phyloP scores from a whole-genome alignment of 2,113 vertebrate species.

The Ellobius talpinus region DNA sequence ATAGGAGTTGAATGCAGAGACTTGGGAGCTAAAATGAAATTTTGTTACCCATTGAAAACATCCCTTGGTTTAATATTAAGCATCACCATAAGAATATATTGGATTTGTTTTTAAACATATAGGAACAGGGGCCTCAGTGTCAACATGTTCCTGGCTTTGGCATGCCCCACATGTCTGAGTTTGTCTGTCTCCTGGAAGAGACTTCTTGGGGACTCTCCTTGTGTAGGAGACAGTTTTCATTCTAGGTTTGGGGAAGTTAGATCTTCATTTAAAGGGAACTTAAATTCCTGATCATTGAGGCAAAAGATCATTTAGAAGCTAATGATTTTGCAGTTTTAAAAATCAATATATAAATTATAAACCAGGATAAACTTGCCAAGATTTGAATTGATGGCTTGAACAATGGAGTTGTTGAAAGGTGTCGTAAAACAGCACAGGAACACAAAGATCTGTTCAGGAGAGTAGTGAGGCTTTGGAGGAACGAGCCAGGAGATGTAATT shows the following conservation, averaged over 20 bases:
- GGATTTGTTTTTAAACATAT: background rate
- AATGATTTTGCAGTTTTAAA: slow-evolving; percentile 53
- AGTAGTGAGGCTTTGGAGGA: background rate
- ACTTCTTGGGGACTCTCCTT: background rate
- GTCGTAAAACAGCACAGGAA: slow-evolving; percentile 11
- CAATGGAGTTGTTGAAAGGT: background rate
- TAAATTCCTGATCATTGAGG: slow-evolving; percentile 12
- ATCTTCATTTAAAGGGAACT: background rate
- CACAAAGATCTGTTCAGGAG: background rate
- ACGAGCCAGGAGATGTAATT: background rate
- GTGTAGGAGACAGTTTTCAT: background rate
- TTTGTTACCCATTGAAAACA: background rate
- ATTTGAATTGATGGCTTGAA: background rate
- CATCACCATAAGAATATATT: background rate
- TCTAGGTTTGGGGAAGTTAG: background rate
- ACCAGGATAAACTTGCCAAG: background rate
- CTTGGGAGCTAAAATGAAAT: background rate
- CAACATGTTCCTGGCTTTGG: background rate
- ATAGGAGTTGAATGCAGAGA: background rate
- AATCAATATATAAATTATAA: slow-evolving; percentile 48
- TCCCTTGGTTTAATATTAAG: background rate
- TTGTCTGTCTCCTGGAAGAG: background rate
- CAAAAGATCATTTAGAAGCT: slow-evolving; percentile 35
- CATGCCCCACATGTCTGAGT: background rate
- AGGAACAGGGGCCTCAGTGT: background rate